Percentiles rank a stretch among this genome's conserved stretches.
These are phyloP conservation scores for Aratinga solstitialis DNA, from an alignment of 2,797 vertebrate genomes.

Conservation along the genomic window DNA sequence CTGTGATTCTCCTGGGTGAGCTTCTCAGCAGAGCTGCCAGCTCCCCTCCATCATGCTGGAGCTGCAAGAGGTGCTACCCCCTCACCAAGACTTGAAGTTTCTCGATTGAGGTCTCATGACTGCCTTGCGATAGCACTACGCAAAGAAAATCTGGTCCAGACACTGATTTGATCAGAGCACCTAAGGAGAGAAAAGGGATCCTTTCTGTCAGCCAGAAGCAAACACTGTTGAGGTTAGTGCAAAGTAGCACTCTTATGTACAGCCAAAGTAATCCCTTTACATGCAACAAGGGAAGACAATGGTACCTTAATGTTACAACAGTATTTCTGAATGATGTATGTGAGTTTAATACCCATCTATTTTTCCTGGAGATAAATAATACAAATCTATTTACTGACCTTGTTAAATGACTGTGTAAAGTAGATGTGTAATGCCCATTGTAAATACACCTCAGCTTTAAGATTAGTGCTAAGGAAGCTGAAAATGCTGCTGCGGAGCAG, in stretches of 20 bases:
- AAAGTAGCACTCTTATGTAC: not conserved
- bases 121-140: not conserved
- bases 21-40: not conserved
- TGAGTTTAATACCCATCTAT: not conserved
- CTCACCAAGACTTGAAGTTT: not conserved
- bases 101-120: accelerated
- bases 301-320: not conserved
- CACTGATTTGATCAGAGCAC: not conserved
- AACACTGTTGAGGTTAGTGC: not conserved
- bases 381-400: not conserved
- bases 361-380: not conserved
- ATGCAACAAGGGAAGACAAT: not conserved
- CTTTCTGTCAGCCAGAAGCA: not conserved
- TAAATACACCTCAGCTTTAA: not conserved
- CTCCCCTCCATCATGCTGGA: not conserved
- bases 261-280: not conserved
- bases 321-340: not conserved
- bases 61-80: not conserved
- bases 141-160: not conserved
- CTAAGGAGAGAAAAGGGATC: not conserved
- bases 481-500: not conserved
- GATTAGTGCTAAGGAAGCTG: not conserved
- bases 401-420: not conserved
- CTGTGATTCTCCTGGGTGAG: accelerated
- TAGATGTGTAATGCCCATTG: too few relatives aligned